Base-by-base conservation (phyloP, 2,888 invertebrate genomes). In the Phytoseiulus persimilis region DNA sequence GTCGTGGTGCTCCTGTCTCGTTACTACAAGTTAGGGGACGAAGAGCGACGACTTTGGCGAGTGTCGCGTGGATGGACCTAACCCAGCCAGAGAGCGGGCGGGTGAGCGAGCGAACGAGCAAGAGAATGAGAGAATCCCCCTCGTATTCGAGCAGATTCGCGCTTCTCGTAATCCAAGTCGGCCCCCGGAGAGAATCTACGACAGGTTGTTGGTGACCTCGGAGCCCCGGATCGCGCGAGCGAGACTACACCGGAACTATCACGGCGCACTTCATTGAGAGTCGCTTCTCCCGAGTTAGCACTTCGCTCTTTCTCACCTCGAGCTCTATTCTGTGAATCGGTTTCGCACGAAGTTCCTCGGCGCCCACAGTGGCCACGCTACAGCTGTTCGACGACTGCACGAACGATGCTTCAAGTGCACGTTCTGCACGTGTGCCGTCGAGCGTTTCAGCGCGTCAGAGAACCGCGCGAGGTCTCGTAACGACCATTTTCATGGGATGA, bases 191-290 rank as follows among this genome's bases (percentile, higher is more conserved):
- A 65, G 65, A 65, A 65, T 65, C 65, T 14, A 65, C 65, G 65
- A 65, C 65, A 65, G 65, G 65, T 65, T 65, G 65, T 65, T 65
- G 65, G 65, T 65, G 65, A 65, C 65, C 65, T 65, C 65, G 65
- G 65, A 65, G 65, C 65, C 65, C 65, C 65, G 18, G 18, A 6
- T 65, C 65, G 65, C 65, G 18, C 65, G 65, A 46, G 46, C 46
- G 46, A 65, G 65, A 23, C 1, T 28, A 14, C 65, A 65, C 65
- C 65, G 65, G 65, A 65, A 65, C 65, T 65, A 65, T 23, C 65
- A 65, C 65, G 5, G 9, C 39, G 39, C 39, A 65, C 65, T 65
- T 65, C 65, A 65, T 65, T 65, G 65, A 65, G 14, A 28, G 65
- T 14, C 2, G 28, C 18, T 65, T 28, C 65, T 65, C 65, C 65